Base-by-base conservation (phyloP, 2,888 invertebrate species). In the Mesorhabditis belari region DNA sequence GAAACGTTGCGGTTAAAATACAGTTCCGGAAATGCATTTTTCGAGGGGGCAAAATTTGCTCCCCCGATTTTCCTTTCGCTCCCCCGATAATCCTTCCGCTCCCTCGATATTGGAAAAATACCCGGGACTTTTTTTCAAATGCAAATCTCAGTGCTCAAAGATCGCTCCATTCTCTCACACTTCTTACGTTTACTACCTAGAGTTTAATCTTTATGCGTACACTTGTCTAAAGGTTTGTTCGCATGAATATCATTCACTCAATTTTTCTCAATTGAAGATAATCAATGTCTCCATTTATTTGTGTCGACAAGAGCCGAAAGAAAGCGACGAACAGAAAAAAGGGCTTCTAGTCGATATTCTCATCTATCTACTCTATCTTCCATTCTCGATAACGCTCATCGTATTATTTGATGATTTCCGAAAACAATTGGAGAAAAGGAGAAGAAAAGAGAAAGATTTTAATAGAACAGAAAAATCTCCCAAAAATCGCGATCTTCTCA, bases 141-240 rank as follows among this genome's bases (percentile, higher is more conserved):
- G n/a, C 1, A 35, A 35, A 17, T 35, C n/a, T 17, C 44, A 35
- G 44, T 35, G 44, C 44, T 35, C 44, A 17, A n/a, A 9, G n/a
- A 35, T 35, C 44, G 44, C 44, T n/a, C 72, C 73, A 3, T 77
- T 75, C 62, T 69, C 73, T 4, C 53, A 49, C 6, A 66, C 69
- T 5, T 58, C 65, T 5, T 61, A 61, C 24, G 67, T 65, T 51
- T 79, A 74, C 64, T 79, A 79, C 60, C 62, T 75, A 24, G 78
- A 79, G 59, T 79, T 75, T 65, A 76, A 79, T 58, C 60, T 79
- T 19, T 79, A 79, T 60, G 61, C 78, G 1, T 79, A 79, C 58
- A 71, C 72, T 12, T 66, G 74, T 12, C 66, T 79, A 49, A 72
- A 77, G 66, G 77, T 75, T 3, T 29, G 19, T 57, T 2, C 27